Evolutionary conservation across 1,140 invertebrate genomes (phyloP), one percentile per base, ranked within the genome.

Genomic region (Bacillus rossius): DNA sequence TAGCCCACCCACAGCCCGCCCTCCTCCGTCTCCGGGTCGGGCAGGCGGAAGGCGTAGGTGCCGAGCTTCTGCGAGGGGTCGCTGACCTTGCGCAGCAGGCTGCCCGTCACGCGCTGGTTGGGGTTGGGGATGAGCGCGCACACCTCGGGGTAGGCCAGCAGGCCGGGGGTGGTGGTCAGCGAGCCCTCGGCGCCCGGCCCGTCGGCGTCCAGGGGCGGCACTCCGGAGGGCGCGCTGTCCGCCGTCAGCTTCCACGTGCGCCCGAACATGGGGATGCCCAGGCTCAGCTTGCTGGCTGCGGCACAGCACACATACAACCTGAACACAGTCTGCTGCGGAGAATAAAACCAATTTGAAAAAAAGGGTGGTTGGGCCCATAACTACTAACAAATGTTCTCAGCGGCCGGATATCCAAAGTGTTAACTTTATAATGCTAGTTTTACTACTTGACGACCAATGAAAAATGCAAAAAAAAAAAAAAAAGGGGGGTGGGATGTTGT

Each of bases 1-100:
- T 90, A 96, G 38, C 86, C 86, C 0, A 94, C 86, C 94, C 94
- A 98, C 45, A 94, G 79, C 10, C 91, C 86, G 5, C 82, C 83
- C 13, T 73, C 66, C 10, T 85, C 79, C 5, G 77, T 82, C 26
- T 75, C 82, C 4, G 29, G 29, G 16, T 84, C 78, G 59, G 86
- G 84, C 0, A 84, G 67, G 63, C 85, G 80, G 73, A 82, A 90
- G 1, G 86, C 88, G 62, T 90, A 92, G 42, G 82, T 49, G 43
- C 43, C 43, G 4, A 45, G 43, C 43, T 45, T 45, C 17, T 45
- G 17, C 17, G 43, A 45, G 43, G 43, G 17, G 23, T 45, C 43
- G 43, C 5, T 45, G 4, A 45, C 43, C 8, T 25, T 19, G 23
- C 43, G 43, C 43, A 45, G 23, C 43, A 45, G 43, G 4, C n/a